phyloP scores from a whole-genome alignment of 1,140 invertebrate genomes.

The Heliconius congener region DNA sequence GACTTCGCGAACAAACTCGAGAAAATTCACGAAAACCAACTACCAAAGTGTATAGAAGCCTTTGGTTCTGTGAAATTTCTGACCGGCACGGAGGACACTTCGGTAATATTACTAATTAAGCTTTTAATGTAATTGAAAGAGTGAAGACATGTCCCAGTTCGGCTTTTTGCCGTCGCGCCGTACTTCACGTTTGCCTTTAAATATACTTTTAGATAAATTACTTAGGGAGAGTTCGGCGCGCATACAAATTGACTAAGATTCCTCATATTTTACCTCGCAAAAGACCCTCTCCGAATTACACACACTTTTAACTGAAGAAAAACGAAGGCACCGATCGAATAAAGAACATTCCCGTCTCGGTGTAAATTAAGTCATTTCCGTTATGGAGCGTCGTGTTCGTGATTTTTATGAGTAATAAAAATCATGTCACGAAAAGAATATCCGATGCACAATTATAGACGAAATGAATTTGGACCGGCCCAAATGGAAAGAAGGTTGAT shows the following conservation, averaged over 20 bases:
- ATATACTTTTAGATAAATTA: slow-evolving; percentile 78
- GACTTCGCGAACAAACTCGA: slow-evolving; percentile 66
- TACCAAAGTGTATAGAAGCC: slow-evolving; percentile 65
- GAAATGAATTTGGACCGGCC: slow-evolving; percentile 57
- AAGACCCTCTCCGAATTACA: slow-evolving; percentile 66
- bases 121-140: slow-evolving; percentile 79
- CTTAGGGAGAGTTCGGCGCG: slow-evolving; percentile 62
- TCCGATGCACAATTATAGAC: slow-evolving; percentile 72
- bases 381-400: slow-evolving; percentile 54
- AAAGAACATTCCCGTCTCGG: slow-evolving; percentile 51
- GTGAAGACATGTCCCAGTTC: slow-evolving; percentile 63
- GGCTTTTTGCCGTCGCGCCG: slow-evolving; percentile 37
- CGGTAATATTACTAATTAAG: slow-evolving; percentile 78
- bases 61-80: slow-evolving; percentile 43
- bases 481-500: slow-evolving; percentile 57
- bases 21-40: slow-evolving; percentile 68
- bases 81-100: slow-evolving; percentile 61
- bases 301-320: slow-evolving; percentile 60
- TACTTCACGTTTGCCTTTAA: slow-evolving; percentile 55
- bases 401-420: slow-evolving; percentile 66
- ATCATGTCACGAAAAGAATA: slow-evolving; percentile 69
- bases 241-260: slow-evolving; percentile 72
- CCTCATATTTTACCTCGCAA: slow-evolving; percentile 68
- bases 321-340: slow-evolving; percentile 43
- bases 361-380: slow-evolving; percentile 74